Evolutionary conservation across 2,113 vertebrate genomes (phyloP), one percentile per base, ranked within the genome.

Genomic region (Calyptommatus sinebrachiatus): DNA sequence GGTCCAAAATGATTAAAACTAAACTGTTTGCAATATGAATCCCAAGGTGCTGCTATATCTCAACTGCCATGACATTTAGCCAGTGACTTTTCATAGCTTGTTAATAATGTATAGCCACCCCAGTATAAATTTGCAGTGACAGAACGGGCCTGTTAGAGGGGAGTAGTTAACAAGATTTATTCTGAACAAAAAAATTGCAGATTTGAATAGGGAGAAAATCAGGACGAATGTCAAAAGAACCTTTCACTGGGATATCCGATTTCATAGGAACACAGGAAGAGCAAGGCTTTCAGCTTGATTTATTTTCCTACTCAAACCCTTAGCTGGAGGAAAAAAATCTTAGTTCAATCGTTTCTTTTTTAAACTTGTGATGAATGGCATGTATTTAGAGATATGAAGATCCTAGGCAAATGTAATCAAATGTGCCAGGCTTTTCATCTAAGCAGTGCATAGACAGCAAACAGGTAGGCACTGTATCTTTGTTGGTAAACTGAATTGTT

Each of bases 11-110:
- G 93, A 96, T 95, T 95, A 95, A 95, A 94, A 93, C 92, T 92
- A 93, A 95, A 95, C 86, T 93, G 93, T 96, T 94, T 93, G 91
- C 94, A 91, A 62, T 93, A 93, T 92, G 93, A 95, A 93, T 95
- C 93, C 91, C 91, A 89, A 90, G 93, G 91, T 91, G 84, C 86
- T 83, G 81, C 89, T 92, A 86, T 92, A 93, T 89, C 88, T 95
- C 90, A 91, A 89, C 28, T 67, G 90, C 84, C 78, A 80, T 94
- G 94, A 95, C 94, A 95, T 94, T 94, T 94, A 91, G 90, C 92
- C 87, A 89, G 90, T 90, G 93, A 93, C 92, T 95, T 94, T 93
- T 95, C 90, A 84, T 92, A 93, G 89, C 91, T 95, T 93, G 88
- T 96, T 94, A 95, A 95, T 95, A 95, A 95, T 94, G 92, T 92